These are phyloP conservation scores for Celastrina argiolus DNA, from an alignment of 2,888 invertebrate species.

Conservation along the genomic window DNA sequence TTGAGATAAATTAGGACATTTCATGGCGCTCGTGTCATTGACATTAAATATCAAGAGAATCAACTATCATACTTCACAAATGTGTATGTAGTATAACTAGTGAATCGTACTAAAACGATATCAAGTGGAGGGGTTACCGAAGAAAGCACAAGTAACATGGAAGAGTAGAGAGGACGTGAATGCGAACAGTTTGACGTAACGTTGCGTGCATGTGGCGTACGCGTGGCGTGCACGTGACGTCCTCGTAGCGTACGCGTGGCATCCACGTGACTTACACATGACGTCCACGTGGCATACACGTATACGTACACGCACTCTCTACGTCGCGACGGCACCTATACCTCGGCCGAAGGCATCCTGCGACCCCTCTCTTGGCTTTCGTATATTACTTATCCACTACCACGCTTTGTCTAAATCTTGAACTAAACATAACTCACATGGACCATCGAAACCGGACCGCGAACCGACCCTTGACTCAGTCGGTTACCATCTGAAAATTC, in stretches of 20 bases:
- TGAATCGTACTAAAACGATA: slow-evolving; percentile 45
- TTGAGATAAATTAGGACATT: background rate
- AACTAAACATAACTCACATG: slow-evolving; percentile 22
- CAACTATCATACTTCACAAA: slow-evolving; percentile 2
- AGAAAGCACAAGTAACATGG: slow-evolving; percentile 45
- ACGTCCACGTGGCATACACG: slow-evolving; percentile 29
- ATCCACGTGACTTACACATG: slow-evolving; percentile 33
- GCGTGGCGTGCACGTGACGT: slow-evolving; percentile 30
- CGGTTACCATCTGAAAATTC: background rate
- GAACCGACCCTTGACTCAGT: background rate
- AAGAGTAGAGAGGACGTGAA: slow-evolving; percentile 35
- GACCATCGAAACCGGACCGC: slow-evolving; percentile 23
- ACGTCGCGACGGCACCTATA: slow-evolving; percentile 45
- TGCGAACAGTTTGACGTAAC: background rate
- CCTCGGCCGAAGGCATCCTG: slow-evolving; percentile 75
- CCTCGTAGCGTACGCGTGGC: slow-evolving; percentile 26
- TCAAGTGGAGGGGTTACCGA: slow-evolving; percentile 48
- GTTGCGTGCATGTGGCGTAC: slow-evolving; percentile 31
- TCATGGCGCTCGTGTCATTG: background rate
- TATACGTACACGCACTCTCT: slow-evolving; percentile 40
- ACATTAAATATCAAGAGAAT: background rate
- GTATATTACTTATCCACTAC: slow-evolving; percentile 34
- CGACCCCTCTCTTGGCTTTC: slow-evolving; percentile 44
- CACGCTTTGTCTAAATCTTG: slow-evolving; percentile 44
- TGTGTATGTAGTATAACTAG: slow-evolving; percentile 18